Base-by-base conservation (phyloP, 2,888 invertebrate species). In the Dryobota labecula region DNA sequence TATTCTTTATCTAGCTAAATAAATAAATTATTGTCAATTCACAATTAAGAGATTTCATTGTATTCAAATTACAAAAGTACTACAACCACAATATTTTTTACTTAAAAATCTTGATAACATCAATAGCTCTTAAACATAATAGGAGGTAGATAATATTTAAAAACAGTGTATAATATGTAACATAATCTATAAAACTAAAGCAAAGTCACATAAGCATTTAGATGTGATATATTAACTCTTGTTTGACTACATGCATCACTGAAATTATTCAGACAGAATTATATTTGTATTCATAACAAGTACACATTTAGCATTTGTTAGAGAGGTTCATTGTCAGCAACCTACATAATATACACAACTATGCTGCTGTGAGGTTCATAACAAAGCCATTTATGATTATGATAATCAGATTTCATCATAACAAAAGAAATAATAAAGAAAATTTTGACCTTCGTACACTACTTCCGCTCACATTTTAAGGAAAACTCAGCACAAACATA, bases 1-100 rank as follows among this genome's bases (percentile, higher is more conserved):
- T 74, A 78, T 73, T 71, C 24, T 77, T 62, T 82, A 67, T 20
- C 72, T 81, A 79, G 62, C 56, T 78, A 78, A 78, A 79, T 80
- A 83, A 88, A 88, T 89, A 90, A 90, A 86, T 90, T 92, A 92
- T 92, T 92, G 92, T 92, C 92, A 84, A 85, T 86, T 85, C 68
- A 82, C 77, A 85, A 76, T 78, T 61, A 76, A 75, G 76, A 87
- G 76, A 84, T 86, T 83, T 80, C 83, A 77, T 83, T 77, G 73
- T 83, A 75, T 73, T 70, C 54, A 75, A 78, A 65, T 82, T 76
- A 80, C 66, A 81, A 80, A 76, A 83, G 45, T 77, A 75, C 72
- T 70, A 76, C 58, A 76, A 65, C 78, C 74, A 75, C 69, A 75
- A 60, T 65, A 72, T 64, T 70, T 24, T 69, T 70, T 61, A 66